Percentiles rank a stretch among this genome's conserved stretches.
phyloP scores from a whole-genome alignment of 2,797 vertebrate genomes.

The Fringilla coelebs region DNA sequence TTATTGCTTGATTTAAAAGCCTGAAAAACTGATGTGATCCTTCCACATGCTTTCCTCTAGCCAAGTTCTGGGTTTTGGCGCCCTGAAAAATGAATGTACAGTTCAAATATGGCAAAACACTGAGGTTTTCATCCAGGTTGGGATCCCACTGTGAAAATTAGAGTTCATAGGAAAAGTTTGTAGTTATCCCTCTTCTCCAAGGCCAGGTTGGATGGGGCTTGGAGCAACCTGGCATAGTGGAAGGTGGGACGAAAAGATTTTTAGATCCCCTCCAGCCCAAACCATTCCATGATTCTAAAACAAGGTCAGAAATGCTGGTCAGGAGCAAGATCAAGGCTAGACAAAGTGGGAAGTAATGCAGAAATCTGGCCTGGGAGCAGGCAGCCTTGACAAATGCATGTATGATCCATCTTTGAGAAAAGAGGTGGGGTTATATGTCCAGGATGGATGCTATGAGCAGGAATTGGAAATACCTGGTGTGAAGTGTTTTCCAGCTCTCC shows the following conservation, averaged over 20 bases:
- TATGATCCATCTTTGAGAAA: not conserved
- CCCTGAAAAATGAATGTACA: not conserved
- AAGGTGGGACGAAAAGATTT: not conserved
- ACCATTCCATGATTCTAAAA: not conserved
- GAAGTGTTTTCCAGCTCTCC: not conserved
- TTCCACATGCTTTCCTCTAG: not conserved
- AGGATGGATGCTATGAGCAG: not conserved
- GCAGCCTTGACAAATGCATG: rapidly evolving
- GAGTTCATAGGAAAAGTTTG: not conserved
- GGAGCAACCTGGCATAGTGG: not conserved
- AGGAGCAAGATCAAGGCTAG: not conserved
- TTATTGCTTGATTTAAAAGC: not conserved
- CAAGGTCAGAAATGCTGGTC: not conserved
- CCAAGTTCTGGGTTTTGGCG: not conserved
- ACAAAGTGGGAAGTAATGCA: not conserved
- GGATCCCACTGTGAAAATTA: rapidly evolving
- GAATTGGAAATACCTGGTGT: not conserved
- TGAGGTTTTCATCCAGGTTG: not conserved
- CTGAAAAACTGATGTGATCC: not conserved
- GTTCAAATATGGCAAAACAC: not conserved
- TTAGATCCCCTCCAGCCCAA: not conserved
- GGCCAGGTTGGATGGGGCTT: not conserved
- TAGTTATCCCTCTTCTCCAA: not conserved
- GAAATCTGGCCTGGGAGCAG: not conserved
- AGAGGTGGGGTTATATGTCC: not conserved